A percentile compares a stretch with the other conserved stretches of the same genome.
phyloP scores from a whole-genome alignment of 2,888 invertebrate genomes.

The Blera fallax region DNA sequence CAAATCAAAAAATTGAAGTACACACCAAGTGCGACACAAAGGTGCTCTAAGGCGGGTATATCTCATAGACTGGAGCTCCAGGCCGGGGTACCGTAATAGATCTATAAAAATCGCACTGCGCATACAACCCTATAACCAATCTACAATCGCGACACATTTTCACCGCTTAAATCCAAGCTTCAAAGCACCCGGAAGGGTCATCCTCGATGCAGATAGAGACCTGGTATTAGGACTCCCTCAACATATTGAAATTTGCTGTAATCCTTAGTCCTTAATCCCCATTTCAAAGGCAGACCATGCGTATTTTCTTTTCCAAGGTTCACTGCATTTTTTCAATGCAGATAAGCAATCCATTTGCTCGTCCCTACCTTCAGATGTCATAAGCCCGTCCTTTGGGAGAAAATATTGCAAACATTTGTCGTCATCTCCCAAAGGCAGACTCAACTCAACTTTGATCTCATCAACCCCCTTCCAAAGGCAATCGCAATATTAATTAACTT shows the following conservation, averaged over 20 bases:
- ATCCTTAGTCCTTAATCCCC: neutral
- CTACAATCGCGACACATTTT: no score
- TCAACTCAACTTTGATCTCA: constrained; percentile 4
- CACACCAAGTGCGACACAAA: no score
- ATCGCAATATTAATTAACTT: constrained; percentile 51
- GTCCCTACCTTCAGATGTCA: neutral
- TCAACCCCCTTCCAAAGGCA: neutral
- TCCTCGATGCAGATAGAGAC: no score
- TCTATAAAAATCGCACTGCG: no score
- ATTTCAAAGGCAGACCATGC: neutral
- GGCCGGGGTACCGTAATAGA: no score
- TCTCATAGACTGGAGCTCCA: no score
- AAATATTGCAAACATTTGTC: neutral
- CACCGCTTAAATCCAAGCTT: no score
- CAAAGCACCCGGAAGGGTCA: no score
- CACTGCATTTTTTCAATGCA: neutral
- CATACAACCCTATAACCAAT: no score
- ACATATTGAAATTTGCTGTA: neutral
- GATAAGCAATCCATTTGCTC: neutral
- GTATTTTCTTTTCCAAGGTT: neutral
- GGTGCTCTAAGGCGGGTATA: no score
- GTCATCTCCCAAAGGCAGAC: neutral
- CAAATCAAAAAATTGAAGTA: no score
- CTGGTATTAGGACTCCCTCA: no score
- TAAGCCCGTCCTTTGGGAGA: neutral